Percentiles rank a stretch among this genome's conserved stretches.
Evolutionary conservation across 2,888 invertebrate genomes (phyloP).

Genomic region (Epistrophella euchroma): DNA sequence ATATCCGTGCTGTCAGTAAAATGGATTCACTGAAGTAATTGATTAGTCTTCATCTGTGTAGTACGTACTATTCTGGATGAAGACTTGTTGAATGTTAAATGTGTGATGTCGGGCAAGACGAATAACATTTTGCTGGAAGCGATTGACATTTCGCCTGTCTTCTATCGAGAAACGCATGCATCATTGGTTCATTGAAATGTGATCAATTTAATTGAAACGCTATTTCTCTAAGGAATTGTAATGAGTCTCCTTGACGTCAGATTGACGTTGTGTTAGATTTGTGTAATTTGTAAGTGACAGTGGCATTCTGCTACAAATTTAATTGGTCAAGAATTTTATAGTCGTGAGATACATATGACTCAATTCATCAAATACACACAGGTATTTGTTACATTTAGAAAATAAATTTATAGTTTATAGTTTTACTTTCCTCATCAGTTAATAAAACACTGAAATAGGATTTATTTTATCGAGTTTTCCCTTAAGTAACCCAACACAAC

Average conservation of each 20-base stretch:
- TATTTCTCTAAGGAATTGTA: constrained; percentile 10
- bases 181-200: constrained; percentile 61
- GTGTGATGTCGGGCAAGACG: constrained; percentile 16
- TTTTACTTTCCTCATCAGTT: too few relatives aligned
- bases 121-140: constrained; percentile 33
- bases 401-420: too few relatives aligned
- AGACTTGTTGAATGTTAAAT: constrained; percentile 64
- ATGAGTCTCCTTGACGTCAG: constrained; percentile 61
- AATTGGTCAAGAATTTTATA: constrained; percentile 12
- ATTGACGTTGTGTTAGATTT: constrained; percentile 46
- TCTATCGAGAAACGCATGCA: constrained; percentile 29
- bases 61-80: constrained; percentile 24
- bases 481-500: too few relatives aligned
- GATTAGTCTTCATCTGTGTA: constrained; percentile 55
- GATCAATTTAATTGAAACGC: constrained; percentile 61
- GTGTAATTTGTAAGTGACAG: constrained; percentile 23
- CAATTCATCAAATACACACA: neutral
- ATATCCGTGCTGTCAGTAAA: constrained; percentile 48
- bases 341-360: constrained; percentile 8
- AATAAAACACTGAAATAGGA: too few relatives aligned
- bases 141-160: constrained; percentile 45
- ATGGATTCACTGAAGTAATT: constrained; percentile 58
- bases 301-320: neutral
- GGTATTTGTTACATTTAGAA: too few relatives aligned
- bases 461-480: too few relatives aligned